A percentile compares a stretch with the other conserved stretches of the same genome.
Conservation (phyloP, 1,140 invertebrate species). For the Dufourea novaeangliae region DNA sequence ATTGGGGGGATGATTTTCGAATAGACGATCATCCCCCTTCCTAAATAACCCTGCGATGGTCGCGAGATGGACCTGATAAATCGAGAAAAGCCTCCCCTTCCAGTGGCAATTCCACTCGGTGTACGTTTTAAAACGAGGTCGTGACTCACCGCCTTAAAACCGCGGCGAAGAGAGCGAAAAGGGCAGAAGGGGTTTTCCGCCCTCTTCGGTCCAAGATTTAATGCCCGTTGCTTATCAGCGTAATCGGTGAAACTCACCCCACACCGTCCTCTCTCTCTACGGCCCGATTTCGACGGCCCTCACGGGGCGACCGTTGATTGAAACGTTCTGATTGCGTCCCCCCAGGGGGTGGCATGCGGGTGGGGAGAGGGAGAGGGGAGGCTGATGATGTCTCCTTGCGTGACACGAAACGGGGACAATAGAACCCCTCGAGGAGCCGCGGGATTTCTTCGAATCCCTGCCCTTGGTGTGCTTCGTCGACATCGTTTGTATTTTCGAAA, state of each 20-base stretch:
- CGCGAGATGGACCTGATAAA: constrained; percentile 53
- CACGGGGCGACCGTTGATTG: constrained; percentile 79
- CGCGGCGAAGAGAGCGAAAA: constrained; percentile 69
- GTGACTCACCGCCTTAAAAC: constrained; percentile 78
- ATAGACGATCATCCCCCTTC: not conserved
- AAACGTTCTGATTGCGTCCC: constrained; percentile 82
- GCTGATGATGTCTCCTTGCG: constrained; percentile 58
- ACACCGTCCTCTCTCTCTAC: constrained; percentile 5
- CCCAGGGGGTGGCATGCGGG: constrained; percentile 79
- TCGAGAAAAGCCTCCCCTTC: constrained; percentile 27
- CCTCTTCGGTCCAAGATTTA: constrained; percentile 77
- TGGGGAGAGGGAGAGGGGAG: constrained; percentile 55
- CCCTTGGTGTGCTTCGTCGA: not conserved
- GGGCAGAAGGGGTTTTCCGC: constrained; percentile 75
- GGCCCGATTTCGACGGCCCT: constrained; percentile 61
- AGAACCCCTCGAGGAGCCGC: constrained; percentile 24
- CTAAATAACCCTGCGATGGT: constrained; percentile 21
- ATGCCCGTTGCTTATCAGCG: constrained; percentile 80
- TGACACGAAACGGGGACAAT: constrained; percentile 51
- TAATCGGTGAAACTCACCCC: constrained; percentile 73
- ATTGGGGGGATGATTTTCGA: not conserved
- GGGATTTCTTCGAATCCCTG: constrained; percentile 1
- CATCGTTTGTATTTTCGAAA: not conserved
- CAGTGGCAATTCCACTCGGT: constrained; percentile 36
- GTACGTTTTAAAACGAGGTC: constrained; percentile 69